These are phyloP conservation scores for Daktulosphaira vitifoliae DNA, from an alignment of 1,140 invertebrate genomes.

Conservation along the genomic window DNA sequence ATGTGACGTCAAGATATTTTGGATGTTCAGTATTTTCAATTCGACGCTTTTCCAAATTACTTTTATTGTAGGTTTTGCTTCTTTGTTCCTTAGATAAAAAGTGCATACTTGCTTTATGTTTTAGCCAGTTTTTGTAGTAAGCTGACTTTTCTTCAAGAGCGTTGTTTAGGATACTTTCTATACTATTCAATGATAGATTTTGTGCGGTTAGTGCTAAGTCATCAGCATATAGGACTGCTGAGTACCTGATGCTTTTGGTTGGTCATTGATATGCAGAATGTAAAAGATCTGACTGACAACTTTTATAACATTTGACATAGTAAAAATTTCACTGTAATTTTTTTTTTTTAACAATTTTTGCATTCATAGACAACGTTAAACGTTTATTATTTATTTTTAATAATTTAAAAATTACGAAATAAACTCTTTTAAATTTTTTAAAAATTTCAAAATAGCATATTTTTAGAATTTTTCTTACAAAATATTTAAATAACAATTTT, in stretches of 20 bases:
- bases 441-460: too few relatives aligned
- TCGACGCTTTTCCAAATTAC: not conserved
- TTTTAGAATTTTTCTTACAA: too few relatives aligned
- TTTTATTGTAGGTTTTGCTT: not conserved
- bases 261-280: not conserved
- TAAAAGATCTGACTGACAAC: too few relatives aligned
- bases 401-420: too few relatives aligned
- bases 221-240: not conserved
- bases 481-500: too few relatives aligned
- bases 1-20: not conserved
- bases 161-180: not conserved
- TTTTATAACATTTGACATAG: too few relatives aligned
- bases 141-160: not conserved
- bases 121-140: conserved; percentile 1
- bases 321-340: too few relatives aligned
- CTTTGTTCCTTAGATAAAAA: conserved; percentile 1
- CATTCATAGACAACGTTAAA: too few relatives aligned
- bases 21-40: conserved; percentile 1
- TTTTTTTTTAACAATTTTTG: too few relatives aligned
- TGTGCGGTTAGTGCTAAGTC: not conserved
- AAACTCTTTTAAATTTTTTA: too few relatives aligned
- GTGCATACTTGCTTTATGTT: not conserved
- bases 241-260: not conserved
- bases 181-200: not conserved
- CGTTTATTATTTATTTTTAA: too few relatives aligned